Evolutionary conservation across 2,888 invertebrate species (phyloP).

Genomic region (Sphaerophoria rueppellii): DNA sequence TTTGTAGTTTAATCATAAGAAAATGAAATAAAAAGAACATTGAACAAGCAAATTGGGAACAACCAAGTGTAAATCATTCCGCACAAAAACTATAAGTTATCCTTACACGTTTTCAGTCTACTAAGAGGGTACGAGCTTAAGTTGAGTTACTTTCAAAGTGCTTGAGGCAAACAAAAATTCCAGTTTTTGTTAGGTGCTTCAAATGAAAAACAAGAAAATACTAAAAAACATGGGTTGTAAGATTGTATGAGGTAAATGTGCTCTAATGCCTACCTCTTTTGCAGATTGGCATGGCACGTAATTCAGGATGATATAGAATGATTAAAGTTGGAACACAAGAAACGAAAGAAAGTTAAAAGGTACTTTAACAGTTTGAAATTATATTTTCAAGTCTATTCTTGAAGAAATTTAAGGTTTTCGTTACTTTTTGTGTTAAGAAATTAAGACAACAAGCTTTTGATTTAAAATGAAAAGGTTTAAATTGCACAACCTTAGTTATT

Average conservation of each 20-base stretch:
- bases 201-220: not conserved
- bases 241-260: not conserved
- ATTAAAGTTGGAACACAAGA: conserved; percentile 45
- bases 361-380: conserved; percentile 9
- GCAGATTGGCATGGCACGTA: conserved; percentile 53
- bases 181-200: conserved; percentile 9
- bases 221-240: not conserved
- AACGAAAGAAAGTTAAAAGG: conserved; percentile 39
- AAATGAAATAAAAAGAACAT: conserved; percentile 6
- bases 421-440: not conserved
- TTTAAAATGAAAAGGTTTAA: too few relatives aligned
- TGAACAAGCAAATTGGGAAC: conserved; percentile 1
- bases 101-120: conserved; percentile 11
- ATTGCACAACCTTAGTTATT: too few relatives aligned
- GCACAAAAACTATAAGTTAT: conserved; percentile 28
- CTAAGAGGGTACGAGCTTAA: conserved; percentile 20
- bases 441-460: not conserved
- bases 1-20: conserved; percentile 23
- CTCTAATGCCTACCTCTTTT: not conserved
- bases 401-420: not conserved
- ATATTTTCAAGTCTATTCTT: not conserved
- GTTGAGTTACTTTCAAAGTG: conserved; percentile 38
- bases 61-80: conserved; percentile 36
- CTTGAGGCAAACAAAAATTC: conserved; percentile 37
- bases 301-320: conserved; percentile 52